Base-by-base conservation (phyloP, 2,797 vertebrate genomes). In the Poecilia wingei region DNA sequence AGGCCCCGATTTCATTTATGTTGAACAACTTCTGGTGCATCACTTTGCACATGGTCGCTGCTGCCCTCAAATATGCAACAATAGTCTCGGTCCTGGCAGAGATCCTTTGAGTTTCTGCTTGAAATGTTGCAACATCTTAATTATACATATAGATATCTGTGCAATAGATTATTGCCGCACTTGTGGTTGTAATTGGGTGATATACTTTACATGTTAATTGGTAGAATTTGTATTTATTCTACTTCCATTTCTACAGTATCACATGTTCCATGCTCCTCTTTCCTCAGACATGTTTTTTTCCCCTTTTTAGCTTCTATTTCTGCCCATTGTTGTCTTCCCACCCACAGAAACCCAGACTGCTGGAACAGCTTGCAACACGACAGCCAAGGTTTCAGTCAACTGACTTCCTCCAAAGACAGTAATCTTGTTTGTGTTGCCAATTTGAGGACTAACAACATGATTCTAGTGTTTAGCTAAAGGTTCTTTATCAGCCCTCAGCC, bases 391-490 rank as follows among this genome's bases (percentile, higher is more conserved):
- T 92, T 89, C 87, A 75, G 68, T 83, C 80, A 88, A 91, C 89
- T 13, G 84, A 87, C 89, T 93, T 92, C 94, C 92, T 94, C 93
- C 93, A 86, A 93, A 87, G 94, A 92, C 86, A 81, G 87, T 93
- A 92, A 92, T 95, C 90, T 93, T 95, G 91, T 94, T 96, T 94
- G 94, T 78, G 55, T 92, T 90, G 93, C 93, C 91, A 94, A 92
- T 94, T 93, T 84, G 89, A 95, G 93, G 20, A 39, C 22, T 68
- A 68, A 13, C 36, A 68, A 41, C 79, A 84, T 86, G 85, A 95
- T 92, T 91, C 89, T 89, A 72, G 84, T 95, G 95, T 96, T 97
- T 96, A 91, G 95, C 96, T 95, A 94, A 93, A 88, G 90, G 91
- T 68, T 91, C 86, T 93, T 96, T 97, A 97, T 97, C 96, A 93